Percentiles rank a stretch among this genome's conserved stretches.
These are phyloP conservation scores for Anhinga rufa DNA, from an alignment of 2,113 vertebrate genomes.

Conservation along the genomic window DNA sequence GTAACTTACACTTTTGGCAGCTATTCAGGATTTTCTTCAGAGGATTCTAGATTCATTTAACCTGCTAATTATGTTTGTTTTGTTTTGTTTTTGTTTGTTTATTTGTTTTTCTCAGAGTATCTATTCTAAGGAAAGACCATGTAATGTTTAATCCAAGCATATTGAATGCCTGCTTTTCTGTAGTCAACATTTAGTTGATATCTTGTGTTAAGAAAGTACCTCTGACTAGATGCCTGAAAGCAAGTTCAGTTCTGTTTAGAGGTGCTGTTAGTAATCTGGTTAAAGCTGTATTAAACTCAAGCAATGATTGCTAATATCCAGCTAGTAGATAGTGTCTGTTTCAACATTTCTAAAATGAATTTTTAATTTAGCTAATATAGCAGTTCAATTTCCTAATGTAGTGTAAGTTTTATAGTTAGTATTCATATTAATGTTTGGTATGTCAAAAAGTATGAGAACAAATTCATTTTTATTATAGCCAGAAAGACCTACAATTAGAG, in stretches of 20 bases:
- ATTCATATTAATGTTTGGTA: background rate
- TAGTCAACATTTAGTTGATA: background rate
- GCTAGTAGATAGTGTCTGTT: background rate
- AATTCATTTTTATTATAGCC: background rate
- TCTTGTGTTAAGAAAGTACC: background rate
- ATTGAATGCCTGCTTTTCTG: background rate
- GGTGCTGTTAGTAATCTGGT: background rate
- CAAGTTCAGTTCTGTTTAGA: background rate
- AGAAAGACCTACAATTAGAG: background rate
- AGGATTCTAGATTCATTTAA: background rate
- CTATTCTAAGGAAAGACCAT: background rate
- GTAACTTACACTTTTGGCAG: background rate
- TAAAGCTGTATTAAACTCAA: background rate
- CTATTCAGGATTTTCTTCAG: background rate
- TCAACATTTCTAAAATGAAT: background rate
- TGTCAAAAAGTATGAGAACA: background rate
- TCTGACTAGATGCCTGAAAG: background rate
- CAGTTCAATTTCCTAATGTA: background rate
- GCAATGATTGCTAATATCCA: background rate
- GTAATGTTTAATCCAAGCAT: background rate
- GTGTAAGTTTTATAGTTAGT: background rate
- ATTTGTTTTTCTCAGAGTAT: background rate
- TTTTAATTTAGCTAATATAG: background rate
- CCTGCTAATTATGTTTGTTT: background rate
- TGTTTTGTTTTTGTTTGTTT: background rate